Conservation (phyloP, 2,888 invertebrate species). For the Sarcophaga rosellei region DNA sequence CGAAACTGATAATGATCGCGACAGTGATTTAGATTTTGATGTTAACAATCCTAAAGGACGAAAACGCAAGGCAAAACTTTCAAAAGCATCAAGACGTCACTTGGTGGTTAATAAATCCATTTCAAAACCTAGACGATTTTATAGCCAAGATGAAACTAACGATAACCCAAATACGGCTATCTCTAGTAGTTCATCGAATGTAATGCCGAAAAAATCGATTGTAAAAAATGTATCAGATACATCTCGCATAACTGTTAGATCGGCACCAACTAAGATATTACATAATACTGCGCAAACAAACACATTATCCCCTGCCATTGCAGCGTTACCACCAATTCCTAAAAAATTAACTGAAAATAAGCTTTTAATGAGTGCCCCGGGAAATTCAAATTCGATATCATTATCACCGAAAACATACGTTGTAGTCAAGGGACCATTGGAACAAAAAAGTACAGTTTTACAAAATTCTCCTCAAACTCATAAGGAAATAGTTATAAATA, state of each 20-base stretch:
- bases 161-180: conserved; percentile 36
- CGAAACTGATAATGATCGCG: conserved; percentile 82
- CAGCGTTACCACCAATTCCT: conserved; percentile 65
- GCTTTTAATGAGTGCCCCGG: conserved; percentile 52
- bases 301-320: conserved; percentile 53
- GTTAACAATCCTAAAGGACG: conserved; percentile 82
- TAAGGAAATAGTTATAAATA: conserved; percentile 78
- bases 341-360: conserved; percentile 59
- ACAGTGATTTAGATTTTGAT: conserved; percentile 85
- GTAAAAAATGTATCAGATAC: conserved; percentile 45
- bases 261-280: conserved; percentile 49
- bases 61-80: conserved; percentile 72
- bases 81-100: conserved; percentile 57
- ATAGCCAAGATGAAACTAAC: conserved; percentile 47
- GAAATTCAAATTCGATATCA: conserved; percentile 13
- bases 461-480: conserved; percentile 72
- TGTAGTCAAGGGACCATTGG: conserved; percentile 18
- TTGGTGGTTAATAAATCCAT: conserved; percentile 31
- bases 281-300: conserved; percentile 29
- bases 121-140: conserved; percentile 43
- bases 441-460: conserved; percentile 35
- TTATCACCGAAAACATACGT: conserved; percentile 42
- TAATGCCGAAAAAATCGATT: conserved; percentile 31
- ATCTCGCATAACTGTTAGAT: conserved; percentile 52
- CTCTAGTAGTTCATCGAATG: conserved; percentile 9